These are phyloP conservation scores for Morus bassanus DNA, from an alignment of 2,797 vertebrate genomes.

Conservation along the genomic window DNA sequence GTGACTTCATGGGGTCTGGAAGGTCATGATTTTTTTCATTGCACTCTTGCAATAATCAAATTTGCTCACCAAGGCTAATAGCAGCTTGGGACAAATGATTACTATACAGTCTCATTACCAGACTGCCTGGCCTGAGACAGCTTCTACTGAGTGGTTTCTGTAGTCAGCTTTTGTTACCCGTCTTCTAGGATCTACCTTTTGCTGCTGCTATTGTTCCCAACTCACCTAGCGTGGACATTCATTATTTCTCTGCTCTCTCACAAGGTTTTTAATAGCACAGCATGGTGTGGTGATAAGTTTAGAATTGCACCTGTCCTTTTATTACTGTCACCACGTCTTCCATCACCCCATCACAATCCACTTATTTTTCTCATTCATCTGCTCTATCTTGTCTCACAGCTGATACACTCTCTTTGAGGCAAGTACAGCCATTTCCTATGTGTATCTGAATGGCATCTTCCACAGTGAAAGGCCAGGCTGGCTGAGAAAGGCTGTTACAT, in stretches of 20 bases:
- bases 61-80: background rate
- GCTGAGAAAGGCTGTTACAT: background rate
- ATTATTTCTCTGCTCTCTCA: background rate
- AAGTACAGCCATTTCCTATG: background rate
- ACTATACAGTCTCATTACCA: background rate
- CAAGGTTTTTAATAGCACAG: background rate
- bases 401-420: background rate
- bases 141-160: background rate
- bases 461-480: background rate
- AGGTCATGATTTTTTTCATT: background rate
- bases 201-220: background rate
- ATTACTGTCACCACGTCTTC: background rate
- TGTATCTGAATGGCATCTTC: background rate
- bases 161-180: background rate
- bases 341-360: background rate
- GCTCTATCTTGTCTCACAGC: background rate
- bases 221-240: background rate
- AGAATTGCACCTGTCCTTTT: background rate
- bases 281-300: background rate
- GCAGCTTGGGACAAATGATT: background rate
- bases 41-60: background rate
- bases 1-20: background rate
- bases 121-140: background rate
- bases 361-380: background rate
- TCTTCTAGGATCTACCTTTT: background rate